Base-by-base conservation (phyloP, 2,113 vertebrate species). In the Myiagra hebetior region DNA sequence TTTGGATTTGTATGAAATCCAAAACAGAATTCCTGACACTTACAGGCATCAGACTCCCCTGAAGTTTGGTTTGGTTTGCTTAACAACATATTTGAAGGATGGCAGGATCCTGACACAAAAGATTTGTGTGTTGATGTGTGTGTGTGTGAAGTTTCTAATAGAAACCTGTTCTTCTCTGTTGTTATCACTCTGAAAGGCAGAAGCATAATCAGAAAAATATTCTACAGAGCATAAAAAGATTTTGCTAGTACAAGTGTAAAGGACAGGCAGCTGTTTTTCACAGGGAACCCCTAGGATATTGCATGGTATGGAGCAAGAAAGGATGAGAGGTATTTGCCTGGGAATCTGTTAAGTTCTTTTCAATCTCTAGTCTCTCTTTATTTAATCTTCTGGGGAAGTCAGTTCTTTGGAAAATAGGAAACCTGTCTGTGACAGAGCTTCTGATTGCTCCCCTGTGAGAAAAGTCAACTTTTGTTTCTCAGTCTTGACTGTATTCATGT, bases 381-480 rank as follows among this genome's bases (percentile, higher is more conserved):
- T 89, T 84, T 82, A 87, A 27, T 85, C 65, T 90, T 87, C 44
- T 73, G 37, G 37, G 30, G 11, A 73, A 95, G 59, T 57, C 6
- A 53, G 14, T 85, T 77, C 41, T 83, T 92, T 57, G 27, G 46
- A 94, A 91, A 87, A 76, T 52, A 15, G 72, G 63, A 92, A 91
- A 57, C 10, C 47, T 90, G n/a, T n/a, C 62, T 87, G 46, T 86
- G 49, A 79, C 46, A 83, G 23, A 79, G 49, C 22, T 83, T 90
- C 77, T 80, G 27, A 79, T 86, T 79, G 64, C 76, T 88, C 62
- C 24, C 22, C 8, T 93, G 41, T 64, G 28, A 79, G 49, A 90
- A 90, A 86, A 94, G 50, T 39, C 88, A 93, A 76, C 78, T 91
- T 95, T 85, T 95, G 82, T 96, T 91, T 96, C 75, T 57, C 46